Conservation (phyloP, 2,888 invertebrate genomes). For the Drosophila stalkeri region DNA sequence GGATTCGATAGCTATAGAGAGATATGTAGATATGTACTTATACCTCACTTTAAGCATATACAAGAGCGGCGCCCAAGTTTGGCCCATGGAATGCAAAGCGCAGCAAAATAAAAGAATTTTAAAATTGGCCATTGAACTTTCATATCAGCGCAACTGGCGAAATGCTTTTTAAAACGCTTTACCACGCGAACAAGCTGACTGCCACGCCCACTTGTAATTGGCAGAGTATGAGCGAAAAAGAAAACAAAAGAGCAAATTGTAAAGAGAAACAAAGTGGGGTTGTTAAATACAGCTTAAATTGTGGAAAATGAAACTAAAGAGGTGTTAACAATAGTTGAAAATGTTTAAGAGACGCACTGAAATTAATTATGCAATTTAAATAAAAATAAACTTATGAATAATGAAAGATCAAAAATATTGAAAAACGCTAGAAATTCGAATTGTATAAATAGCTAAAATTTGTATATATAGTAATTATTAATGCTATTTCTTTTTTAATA, state of each 20-base stretch:
- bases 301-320: not conserved
- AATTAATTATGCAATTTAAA: not conserved
- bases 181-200: constrained; percentile 63
- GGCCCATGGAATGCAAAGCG: constrained; percentile 38
- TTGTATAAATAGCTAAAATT: no score
- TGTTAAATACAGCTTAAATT: not conserved
- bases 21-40: not conserved
- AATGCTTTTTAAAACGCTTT: constrained; percentile 59
- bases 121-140: constrained; percentile 76
- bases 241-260: not conserved
- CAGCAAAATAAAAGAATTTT: constrained; percentile 41
- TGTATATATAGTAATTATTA: no score
- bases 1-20: not conserved
- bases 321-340: not conserved
- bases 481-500: not conserved
- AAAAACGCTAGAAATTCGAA: not conserved
- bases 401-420: not conserved
- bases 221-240: constrained; percentile 33
- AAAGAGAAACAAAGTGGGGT: not conserved
- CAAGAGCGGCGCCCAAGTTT: constrained; percentile 55
- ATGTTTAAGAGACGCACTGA: not conserved
- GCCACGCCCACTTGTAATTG: constrained; percentile 55
- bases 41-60: not conserved
- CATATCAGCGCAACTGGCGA: constrained; percentile 49
- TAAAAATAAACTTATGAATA: not conserved